phyloP scores from a whole-genome alignment of 2,888 invertebrate species.

The Perizoma affinitatum region DNA sequence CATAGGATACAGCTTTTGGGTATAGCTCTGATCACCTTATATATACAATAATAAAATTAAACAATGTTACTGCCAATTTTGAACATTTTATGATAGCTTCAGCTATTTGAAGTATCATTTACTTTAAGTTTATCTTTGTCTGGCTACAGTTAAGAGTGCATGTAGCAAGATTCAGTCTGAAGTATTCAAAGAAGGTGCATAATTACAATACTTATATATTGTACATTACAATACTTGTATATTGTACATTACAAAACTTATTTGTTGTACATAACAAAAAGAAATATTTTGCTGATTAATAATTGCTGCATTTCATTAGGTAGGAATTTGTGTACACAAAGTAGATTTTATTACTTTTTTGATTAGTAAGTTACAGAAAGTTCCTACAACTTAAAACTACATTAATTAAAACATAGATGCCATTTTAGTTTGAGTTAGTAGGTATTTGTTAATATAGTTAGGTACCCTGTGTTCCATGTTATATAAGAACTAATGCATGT shows the following conservation, averaged over 20 bases:
- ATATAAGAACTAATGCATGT: constrained; percentile 41
- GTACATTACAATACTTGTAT: not conserved
- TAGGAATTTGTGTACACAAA: constrained; percentile 31
- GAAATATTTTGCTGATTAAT: constrained; percentile 19
- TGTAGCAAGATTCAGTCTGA: no score
- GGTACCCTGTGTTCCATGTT: constrained; percentile 60
- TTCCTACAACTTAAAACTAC: constrained; percentile 74
- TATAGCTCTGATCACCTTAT: not conserved
- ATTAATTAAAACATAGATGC: constrained; percentile 57
- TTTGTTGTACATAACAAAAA: constrained; percentile 7
- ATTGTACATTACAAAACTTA: constrained; percentile 14
- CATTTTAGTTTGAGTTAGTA: constrained; percentile 64
- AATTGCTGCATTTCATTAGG: constrained; percentile 16
- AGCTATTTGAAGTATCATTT: not conserved
- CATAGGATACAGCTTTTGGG: not conserved
- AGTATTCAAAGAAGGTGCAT: constrained; percentile 41
- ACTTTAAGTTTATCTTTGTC: not conserved
- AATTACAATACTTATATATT: constrained; percentile 20
- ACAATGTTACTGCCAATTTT: constrained; percentile 10
- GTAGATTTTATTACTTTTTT: constrained; percentile 49
- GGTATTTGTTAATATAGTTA: constrained; percentile 48
- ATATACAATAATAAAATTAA: not conserved
- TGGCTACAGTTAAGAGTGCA: not conserved
- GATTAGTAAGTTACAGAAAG: constrained; percentile 67
- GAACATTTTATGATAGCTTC: not conserved